Percentiles rank a stretch among this genome's conserved stretches.
phyloP scores from a whole-genome alignment of 2,797 vertebrate species.

The Paratrypauchen microcephalus region DNA sequence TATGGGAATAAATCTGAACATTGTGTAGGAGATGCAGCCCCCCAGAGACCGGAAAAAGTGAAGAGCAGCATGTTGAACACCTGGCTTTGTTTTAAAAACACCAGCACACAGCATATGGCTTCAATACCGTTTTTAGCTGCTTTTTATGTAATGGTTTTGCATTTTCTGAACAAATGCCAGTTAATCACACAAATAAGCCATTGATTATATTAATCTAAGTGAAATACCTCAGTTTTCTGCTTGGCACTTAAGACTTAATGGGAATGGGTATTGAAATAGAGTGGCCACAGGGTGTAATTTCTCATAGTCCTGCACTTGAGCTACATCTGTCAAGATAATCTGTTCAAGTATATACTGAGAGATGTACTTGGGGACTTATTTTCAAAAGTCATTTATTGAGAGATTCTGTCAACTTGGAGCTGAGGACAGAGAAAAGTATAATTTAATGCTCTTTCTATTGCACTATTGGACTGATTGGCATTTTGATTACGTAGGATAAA shows the following conservation, averaged over 20 bases:
- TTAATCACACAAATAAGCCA: not conserved
- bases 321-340: constrained; percentile 53
- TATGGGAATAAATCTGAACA: constrained; percentile 26
- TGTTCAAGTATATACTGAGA: constrained; percentile 54
- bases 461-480: constrained; percentile 53
- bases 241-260: constrained; percentile 18
- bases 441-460: constrained; percentile 43
- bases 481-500: constrained; percentile 27
- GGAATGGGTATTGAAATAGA: constrained; percentile 27
- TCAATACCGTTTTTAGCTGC: not conserved
- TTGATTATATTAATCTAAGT: not conserved
- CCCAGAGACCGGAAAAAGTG: constrained; percentile 7
- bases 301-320: constrained; percentile 28
- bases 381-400: constrained; percentile 43
- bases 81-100: constrained; percentile 17
- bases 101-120: not conserved
- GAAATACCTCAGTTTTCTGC: not conserved
- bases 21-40: constrained; percentile 22
- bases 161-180: constrained; percentile 3
- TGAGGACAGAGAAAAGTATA: constrained; percentile 34
- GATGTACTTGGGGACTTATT: constrained; percentile 39
- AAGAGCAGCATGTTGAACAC: constrained; percentile 25
- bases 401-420: constrained; percentile 50
- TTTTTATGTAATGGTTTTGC: not conserved
- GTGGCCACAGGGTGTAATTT: constrained; percentile 32